These are phyloP conservation scores for Naja naja DNA, from an alignment of 2,113 vertebrate genomes.

Conservation along the genomic window DNA sequence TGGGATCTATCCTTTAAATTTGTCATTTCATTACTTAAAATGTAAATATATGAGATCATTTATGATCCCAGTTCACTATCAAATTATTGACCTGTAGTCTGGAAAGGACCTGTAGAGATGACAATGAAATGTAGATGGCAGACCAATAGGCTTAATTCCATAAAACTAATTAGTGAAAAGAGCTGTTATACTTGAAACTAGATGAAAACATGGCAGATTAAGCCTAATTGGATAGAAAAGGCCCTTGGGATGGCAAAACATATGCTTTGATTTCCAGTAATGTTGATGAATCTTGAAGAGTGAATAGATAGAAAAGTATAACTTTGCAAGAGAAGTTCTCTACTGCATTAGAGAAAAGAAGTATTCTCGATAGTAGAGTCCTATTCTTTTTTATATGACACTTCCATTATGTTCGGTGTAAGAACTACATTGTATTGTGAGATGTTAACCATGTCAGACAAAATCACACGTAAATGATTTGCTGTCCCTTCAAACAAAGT, in stretches of 20 bases:
- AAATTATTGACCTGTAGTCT: neutral
- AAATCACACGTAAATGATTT: neutral
- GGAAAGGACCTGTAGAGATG: neutral
- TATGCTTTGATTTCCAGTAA: neutral
- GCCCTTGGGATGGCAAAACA: neutral
- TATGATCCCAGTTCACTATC: neutral
- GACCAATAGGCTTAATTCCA: neutral
- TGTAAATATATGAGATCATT: neutral
- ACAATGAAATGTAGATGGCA: neutral
- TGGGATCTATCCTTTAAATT: neutral
- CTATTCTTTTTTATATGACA: neutral
- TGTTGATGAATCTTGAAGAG: neutral
- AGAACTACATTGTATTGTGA: neutral
- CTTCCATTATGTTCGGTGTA: neutral
- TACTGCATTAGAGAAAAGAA: neutral
- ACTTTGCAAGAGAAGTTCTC: neutral
- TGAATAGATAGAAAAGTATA: neutral
- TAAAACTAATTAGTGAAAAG: neutral
- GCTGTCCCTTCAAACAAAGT: conserved; percentile 7
- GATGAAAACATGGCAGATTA: neutral
- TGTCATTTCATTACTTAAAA: neutral
- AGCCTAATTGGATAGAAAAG: neutral
- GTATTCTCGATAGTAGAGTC: neutral
- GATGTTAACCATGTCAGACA: neutral
- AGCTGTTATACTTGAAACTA: neutral